Evolutionary conservation across 2,888 invertebrate genomes (phyloP).

Genomic region (Plagodis dolabraria): DNA sequence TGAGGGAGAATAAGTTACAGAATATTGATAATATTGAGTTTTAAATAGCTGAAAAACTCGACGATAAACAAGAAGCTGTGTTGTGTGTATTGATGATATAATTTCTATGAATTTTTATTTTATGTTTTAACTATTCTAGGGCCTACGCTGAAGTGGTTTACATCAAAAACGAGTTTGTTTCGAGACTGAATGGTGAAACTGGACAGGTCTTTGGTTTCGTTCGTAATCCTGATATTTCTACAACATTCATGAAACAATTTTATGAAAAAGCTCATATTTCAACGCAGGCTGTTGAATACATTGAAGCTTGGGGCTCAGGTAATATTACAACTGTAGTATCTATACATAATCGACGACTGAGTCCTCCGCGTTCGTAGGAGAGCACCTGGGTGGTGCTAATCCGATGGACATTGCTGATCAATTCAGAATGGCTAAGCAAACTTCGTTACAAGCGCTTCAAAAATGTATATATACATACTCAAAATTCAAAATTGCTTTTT

Average conservation of each 20-base stretch:
- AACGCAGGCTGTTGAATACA: slow-evolving; percentile 88
- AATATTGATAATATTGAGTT: too few relatives aligned
- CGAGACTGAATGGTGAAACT: slow-evolving; percentile 72
- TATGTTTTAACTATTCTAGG: slow-evolving; percentile 47
- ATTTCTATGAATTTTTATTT: neutral
- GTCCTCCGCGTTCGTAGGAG: too few relatives aligned
- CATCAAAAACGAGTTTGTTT: slow-evolving; percentile 87
- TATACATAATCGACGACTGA: too few relatives aligned
- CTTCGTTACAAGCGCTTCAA: too few relatives aligned
- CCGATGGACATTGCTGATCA: too few relatives aligned
- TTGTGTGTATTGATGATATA: neutral
- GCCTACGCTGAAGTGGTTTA: slow-evolving; percentile 88
- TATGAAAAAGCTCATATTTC: slow-evolving; percentile 86
- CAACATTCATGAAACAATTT: slow-evolving; percentile 80
- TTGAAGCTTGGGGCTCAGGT: slow-evolving; percentile 94
- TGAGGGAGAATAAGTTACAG: too few relatives aligned
- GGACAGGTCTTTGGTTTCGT: slow-evolving; percentile 82
- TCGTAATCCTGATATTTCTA: slow-evolving; percentile 78
- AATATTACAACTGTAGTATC: slow-evolving; percentile 7
- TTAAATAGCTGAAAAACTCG: neutral
- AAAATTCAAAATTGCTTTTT: too few relatives aligned
- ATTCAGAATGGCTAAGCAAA: too few relatives aligned
- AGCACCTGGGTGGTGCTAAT: too few relatives aligned
- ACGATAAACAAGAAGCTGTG: neutral
- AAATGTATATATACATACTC: too few relatives aligned